Conservation (phyloP, 2,797 vertebrate species). For the Clarias platycephalus region DNA sequence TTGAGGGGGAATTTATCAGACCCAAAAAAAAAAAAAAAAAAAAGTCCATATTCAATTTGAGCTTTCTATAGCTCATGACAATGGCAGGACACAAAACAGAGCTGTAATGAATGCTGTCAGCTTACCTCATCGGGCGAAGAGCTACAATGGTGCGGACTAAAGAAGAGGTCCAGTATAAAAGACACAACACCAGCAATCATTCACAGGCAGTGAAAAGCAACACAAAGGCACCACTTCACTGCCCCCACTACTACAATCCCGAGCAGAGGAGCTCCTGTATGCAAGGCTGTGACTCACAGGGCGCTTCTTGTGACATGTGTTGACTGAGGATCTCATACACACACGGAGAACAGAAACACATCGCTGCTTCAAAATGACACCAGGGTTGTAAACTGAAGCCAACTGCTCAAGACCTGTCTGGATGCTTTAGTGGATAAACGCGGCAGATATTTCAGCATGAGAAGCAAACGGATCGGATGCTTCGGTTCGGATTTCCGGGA, state of each 20-base stretch:
- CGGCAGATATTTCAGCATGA: neutral
- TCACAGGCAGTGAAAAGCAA: slow-evolving; percentile 29
- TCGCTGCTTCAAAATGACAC: slow-evolving; percentile 6
- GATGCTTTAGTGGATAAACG: neutral
- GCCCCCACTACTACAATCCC: slow-evolving; percentile 17
- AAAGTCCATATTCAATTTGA: slow-evolving; percentile 65
- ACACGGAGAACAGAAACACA: slow-evolving; percentile 7
- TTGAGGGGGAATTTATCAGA: slow-evolving; percentile 64
- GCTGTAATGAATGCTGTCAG: slow-evolving; percentile 47
- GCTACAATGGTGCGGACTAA: slow-evolving; percentile 36
- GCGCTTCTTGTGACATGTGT: slow-evolving; percentile 36
- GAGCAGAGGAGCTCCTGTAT: slow-evolving; percentile 12
- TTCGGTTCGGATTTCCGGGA: neutral
- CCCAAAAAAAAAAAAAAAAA: slow-evolving; percentile 60
- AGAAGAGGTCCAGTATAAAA: slow-evolving; percentile 37
- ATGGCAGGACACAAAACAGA: slow-evolving; percentile 41
- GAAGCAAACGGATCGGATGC: neutral
- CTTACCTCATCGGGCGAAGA: slow-evolving; percentile 32
- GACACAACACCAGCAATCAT: slow-evolving; percentile 32
- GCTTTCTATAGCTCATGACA: slow-evolving; percentile 42
- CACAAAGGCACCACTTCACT: slow-evolving; percentile 44
- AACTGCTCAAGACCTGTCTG: neutral
- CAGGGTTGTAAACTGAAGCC: slow-evolving; percentile 14
- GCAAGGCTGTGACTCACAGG: slow-evolving; percentile 35
- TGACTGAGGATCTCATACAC: slow-evolving; percentile 27